Base-by-base conservation (phyloP, 1,140 invertebrate genomes). In the Cotesia typhae region DNA sequence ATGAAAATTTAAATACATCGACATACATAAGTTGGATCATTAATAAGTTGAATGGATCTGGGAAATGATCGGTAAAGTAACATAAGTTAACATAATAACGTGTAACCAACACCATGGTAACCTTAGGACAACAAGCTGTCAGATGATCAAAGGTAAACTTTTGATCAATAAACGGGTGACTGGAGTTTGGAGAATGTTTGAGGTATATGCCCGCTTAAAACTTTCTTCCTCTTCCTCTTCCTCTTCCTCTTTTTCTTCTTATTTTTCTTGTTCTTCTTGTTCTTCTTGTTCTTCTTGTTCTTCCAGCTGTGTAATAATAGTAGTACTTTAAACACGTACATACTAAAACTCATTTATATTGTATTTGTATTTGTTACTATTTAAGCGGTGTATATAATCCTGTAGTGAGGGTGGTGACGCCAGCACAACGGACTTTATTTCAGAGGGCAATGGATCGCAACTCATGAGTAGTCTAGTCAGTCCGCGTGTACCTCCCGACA, bases 141-240 rank as follows among this genome's bases (percentile, higher is more conserved):
- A 84, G 85, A 87, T 86, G 82, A 87, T 86, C n/a, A n/a, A n/a
- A 84, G 84, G 82, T 69, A 86, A 83, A 86, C 74, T 85, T 85
- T 86, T 86, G 82, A 87, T 87, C 85, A 87, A 87, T 87, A 87
- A 47, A 86, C 76, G 78, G 78, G 81, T 86, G 83, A 85, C 84
- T 83, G 77, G 77, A 78, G 75, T 79, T 75, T 64, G 75, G 66
- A 67, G 41, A 52, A n/a, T 52, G 14, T 9, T n/a, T 38, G 55
- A 53, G 28, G 14, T 28, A 70, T 69, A 64, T 47, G 28, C 14
- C 28, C 28, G 41, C 41, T 47, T 47, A 47, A 47, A 47, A 47
- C 41, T 47, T 47, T 47, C 41, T 47, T 47, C 41, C 2, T 47
- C 41, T 47, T 47, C 41, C 10, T 47, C 41, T 47, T 41, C 4